Evolutionary conservation across 2,888 invertebrate species (phyloP).

Genomic region (Apomyelois bistriatella): DNA sequence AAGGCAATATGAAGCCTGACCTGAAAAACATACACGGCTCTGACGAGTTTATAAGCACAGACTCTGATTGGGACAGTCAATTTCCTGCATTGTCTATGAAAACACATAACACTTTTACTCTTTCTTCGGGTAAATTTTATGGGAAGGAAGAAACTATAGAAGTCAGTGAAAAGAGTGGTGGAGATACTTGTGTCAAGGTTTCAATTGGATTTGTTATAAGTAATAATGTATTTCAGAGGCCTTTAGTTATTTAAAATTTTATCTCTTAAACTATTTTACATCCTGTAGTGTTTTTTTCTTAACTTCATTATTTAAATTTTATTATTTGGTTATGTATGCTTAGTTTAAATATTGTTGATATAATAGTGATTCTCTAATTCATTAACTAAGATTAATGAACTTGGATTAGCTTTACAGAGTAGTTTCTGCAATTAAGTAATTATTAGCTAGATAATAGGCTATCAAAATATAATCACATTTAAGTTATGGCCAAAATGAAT

Average conservation of each 20-base stretch:
- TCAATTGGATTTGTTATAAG: slow-evolving; percentile 22
- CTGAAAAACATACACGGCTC: slow-evolving; percentile 50
- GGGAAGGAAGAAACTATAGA: slow-evolving; percentile 57
- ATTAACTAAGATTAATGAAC: no score
- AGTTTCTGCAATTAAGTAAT: no score
- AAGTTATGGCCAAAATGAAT: no score
- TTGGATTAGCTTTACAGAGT: no score
- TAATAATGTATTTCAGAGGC: slow-evolving; percentile 5
- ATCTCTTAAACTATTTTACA: no score
- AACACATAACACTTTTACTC: slow-evolving; percentile 68
- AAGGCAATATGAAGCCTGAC: slow-evolving; percentile 36
- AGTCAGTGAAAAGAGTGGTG: slow-evolving; percentile 63
- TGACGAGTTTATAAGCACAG: slow-evolving; percentile 62
- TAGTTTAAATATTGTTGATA: no score
- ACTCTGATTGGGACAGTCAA: slow-evolving; percentile 69
- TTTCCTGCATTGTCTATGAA: slow-evolving; percentile 67
- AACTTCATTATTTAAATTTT: no score
- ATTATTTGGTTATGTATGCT: no score
- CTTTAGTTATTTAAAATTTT: no score
- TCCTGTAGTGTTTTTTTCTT: neutral
- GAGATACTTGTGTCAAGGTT: slow-evolving; percentile 65
- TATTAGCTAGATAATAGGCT: no score
- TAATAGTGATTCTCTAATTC: no score
- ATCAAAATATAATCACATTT: no score
- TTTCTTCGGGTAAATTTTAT: slow-evolving; percentile 58